A percentile compares a stretch with the other conserved stretches of the same genome.
phyloP scores from a whole-genome alignment of 2,113 vertebrate genomes.

The Monopterus albus region DNA sequence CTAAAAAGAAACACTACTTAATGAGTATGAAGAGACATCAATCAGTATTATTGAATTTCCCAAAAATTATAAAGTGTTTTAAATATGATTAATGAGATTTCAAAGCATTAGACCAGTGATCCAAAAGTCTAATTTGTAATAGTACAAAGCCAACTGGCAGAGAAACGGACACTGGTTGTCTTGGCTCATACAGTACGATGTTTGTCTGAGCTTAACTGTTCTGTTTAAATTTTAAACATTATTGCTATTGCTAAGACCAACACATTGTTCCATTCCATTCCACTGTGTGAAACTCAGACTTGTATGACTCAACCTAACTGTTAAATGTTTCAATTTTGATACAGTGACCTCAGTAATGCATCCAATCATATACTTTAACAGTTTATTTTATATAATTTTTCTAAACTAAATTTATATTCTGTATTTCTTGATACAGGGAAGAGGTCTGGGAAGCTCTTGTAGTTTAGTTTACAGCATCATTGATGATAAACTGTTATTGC shows the following conservation, averaged over 20 bases:
- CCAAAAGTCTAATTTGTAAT: constrained; percentile 39
- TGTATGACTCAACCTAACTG: not conserved
- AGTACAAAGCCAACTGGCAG: constrained; percentile 37
- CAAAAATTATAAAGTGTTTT: constrained; percentile 3
- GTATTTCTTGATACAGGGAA: no score
- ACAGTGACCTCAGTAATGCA: not conserved
- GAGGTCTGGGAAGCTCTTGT: no score
- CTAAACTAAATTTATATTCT: no score
- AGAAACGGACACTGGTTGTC: constrained; percentile 29
- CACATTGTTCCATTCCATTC: not conserved
- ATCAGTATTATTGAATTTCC: constrained; percentile 19
- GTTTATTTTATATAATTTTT: no score
- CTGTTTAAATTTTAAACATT: constrained; percentile 34
- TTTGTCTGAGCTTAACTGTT: constrained; percentile 35
- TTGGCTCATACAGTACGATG: constrained; percentile 17
- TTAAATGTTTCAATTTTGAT: not conserved
- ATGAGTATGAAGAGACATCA: not conserved
- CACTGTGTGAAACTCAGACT: not conserved
- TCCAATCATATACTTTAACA: no score
- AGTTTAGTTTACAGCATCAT: no score
- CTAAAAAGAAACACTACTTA: constrained; percentile 11
- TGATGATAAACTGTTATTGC: not conserved
- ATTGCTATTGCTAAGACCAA: constrained; percentile 22
- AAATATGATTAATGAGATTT: constrained; percentile 45
- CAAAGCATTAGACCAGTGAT: constrained; percentile 44